Evolutionary conservation across 1,140 invertebrate genomes (phyloP), one percentile per base, ranked within the genome.

Genomic region (Antheraea pernyi): DNA sequence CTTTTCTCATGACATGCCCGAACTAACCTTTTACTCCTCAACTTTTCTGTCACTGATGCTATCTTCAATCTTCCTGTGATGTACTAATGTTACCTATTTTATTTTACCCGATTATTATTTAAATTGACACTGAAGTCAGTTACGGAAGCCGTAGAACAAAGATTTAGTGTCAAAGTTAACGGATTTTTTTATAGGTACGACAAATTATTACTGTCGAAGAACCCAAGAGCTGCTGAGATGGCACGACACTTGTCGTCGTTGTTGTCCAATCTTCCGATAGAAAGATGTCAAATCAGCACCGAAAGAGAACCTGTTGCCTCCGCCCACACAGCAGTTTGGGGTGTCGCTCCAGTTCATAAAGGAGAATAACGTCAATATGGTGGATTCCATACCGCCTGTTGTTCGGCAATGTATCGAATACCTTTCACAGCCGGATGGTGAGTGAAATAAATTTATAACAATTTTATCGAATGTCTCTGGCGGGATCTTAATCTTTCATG

Each of bases 311-410:
- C 60, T 92, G 63, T 86, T 90, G 16, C 93, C 93, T 65, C 95
- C 94, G 59, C 94, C 95, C 16, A 97, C 96, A 13, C 96, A 97
- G 82, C 98, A 99, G 91, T 99, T 99, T 93, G 98, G 98, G 39
- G 98, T 99, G 8, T 96, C 97, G 19, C 91, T 99, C 71, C 95
- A 97, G 82, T 98, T 97, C 84, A 98, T 99, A 65, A 97, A 97
- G 81, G 96, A 98, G 73, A 95, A 98, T 82, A 98, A 99, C 88
- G 93, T 95, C 0, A 89, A 92, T 70, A 92, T 94, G 74, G 78
- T 91, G 0, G 94, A 93, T 62, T 93, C 92, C 11, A 98, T 99
- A 87, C 98, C 99, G 59, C 97, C 97, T 0, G 96, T 99, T 67
- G 96, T 99, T 30, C 94, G 95, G 77, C 95, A 97, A 76, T 98